Base-by-base conservation (phyloP, 2,888 invertebrate species). In the Orchesella flavescens region DNA sequence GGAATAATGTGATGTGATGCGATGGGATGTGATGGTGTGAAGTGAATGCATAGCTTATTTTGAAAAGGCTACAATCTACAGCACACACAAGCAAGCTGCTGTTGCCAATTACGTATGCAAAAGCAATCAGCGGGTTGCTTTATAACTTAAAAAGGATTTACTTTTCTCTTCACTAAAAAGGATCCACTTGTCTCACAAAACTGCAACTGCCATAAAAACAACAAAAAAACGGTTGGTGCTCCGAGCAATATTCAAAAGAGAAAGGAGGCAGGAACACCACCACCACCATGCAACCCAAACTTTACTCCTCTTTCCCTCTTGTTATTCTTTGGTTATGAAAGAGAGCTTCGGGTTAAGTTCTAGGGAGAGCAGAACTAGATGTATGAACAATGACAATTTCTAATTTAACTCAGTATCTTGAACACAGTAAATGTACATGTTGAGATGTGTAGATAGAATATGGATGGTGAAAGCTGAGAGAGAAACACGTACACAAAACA, bases 71-170 rank as follows among this genome's bases (percentile, higher is more conserved):
- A 4, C 9, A 13, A 9, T 17, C 7, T 7, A 34, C 34, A 34
- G 63, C 19, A 34, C 46, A 61, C 34, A 2, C 34, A 34, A 7
- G 3, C 34, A 34, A 34, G 34, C 34, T 86, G 34, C 34, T 86
- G 86, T 86, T 81, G 80, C 77, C 84, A 86, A 84, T 86, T 86
- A 83, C 44, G 84, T 83, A 86, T 86, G 86, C 86, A 86, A 86
- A 86, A 83, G 83, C 86, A 86, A 86, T 86, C 84, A 86, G 71
- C 83, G 75, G 81, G 65, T 71, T 46, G 74, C 74, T 83, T 86
- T 86, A 81, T 63, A 76, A 69, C 69, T 59, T 65, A 84, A 81
- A 84, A 74, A 85, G 85, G 85, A 85, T 84, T 85, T 84, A 75
- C 23, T 46, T 19, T 59, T 49, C 44, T 61, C 76, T 4, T 53